A percentile compares a stretch with the other conserved stretches of the same genome.
Conservation (phyloP, 1,140 invertebrate genomes). For the Aphelinus atriplicis region DNA sequence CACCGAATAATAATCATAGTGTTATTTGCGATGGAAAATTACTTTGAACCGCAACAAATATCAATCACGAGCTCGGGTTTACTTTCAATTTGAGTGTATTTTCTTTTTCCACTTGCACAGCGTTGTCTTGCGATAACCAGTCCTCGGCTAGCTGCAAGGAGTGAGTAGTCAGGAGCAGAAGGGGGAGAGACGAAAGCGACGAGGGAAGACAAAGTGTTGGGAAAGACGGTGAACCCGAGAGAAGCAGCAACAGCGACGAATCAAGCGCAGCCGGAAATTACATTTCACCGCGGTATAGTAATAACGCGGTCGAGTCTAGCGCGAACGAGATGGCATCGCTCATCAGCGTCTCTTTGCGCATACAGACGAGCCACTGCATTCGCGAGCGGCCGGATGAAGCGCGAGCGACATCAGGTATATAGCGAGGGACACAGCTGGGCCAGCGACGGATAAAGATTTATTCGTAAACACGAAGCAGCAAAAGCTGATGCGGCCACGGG, state of each 20-base stretch:
- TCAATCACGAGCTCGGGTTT: too few species aligned
- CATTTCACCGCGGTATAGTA: constrained; percentile 61
- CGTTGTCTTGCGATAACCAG: too few species aligned
- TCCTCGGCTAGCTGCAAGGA: too few species aligned
- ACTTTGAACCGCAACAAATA: too few species aligned
- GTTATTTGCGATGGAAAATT: too few species aligned
- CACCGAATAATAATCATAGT: too few species aligned
- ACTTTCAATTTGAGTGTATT: too few species aligned
- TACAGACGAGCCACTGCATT: constrained; percentile 38
- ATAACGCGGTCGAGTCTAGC: constrained; percentile 53
- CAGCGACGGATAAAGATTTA: constrained; percentile 31
- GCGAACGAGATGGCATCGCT: constrained; percentile 29
- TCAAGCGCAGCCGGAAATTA: constrained; percentile 61
- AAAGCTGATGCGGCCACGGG: neutral
- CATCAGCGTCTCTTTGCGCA: constrained; percentile 25
- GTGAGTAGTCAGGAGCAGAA: too few species aligned
- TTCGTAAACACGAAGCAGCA: constrained; percentile 21
- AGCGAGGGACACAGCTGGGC: neutral
- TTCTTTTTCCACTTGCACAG: too few species aligned
- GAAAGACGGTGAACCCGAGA: neutral
- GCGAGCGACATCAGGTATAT: neutral
- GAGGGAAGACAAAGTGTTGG: neutral
- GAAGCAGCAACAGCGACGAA: constrained; percentile 51
- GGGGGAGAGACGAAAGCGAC: constrained; percentile 9
- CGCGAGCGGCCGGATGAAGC: constrained; percentile 20